phyloP scores from a whole-genome alignment of 2,888 invertebrate genomes.

The Junonia oenone region DNA sequence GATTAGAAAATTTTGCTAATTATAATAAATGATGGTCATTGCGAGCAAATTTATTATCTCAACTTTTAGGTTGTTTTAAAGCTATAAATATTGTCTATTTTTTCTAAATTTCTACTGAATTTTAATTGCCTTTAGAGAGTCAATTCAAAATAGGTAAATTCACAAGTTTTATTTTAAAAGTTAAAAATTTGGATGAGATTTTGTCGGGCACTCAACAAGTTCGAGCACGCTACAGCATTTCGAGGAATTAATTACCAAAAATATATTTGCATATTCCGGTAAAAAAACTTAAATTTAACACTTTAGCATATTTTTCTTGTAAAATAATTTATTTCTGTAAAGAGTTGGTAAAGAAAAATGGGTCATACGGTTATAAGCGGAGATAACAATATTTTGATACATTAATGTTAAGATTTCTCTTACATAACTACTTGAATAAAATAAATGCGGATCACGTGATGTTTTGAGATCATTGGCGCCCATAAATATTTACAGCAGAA shows the following conservation, averaged over 20 bases:
- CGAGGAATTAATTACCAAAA: conserved; percentile 16
- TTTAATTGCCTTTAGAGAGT: not conserved
- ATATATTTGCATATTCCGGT: not conserved
- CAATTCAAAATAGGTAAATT: not conserved
- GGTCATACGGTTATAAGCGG: no score
- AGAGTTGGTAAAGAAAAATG: not conserved
- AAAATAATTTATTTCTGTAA: not conserved
- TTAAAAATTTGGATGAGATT: conserved; percentile 4
- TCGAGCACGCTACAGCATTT: conserved; percentile 8
- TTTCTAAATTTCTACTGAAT: not conserved
- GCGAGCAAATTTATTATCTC: not conserved
- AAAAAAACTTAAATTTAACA: not conserved
- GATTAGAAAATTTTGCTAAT: conserved; percentile 15
- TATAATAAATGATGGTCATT: conserved; percentile 1
- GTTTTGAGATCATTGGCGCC: no score
- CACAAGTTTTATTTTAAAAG: not conserved
- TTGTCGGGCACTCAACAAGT: conserved; percentile 14
- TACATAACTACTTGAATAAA: no score
- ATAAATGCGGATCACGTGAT: no score
- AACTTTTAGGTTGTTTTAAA: not conserved
- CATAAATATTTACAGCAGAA: no score
- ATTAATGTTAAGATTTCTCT: no score
- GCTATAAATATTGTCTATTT: not conserved
- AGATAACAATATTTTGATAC: no score
- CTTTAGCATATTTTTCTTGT: not conserved